Evolutionary conservation across 2,888 invertebrate genomes (phyloP), one percentile per base, ranked within the genome.

Genomic region (Smittia aterrima): DNA sequence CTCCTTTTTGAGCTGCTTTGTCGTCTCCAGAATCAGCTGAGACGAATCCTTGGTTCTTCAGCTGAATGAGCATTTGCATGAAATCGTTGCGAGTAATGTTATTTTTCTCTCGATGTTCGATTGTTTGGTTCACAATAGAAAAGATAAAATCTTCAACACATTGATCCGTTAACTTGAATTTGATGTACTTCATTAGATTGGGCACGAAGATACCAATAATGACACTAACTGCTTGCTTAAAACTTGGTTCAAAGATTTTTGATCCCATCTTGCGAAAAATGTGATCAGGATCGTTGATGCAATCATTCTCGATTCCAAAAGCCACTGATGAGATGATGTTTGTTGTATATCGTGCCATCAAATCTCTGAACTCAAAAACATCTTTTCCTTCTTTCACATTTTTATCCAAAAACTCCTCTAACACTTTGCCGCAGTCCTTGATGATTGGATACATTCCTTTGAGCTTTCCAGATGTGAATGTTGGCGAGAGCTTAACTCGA

Each of bases 401-500:
- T 16, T 79, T 77, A 18, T 83, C 81, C 1, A 84, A 80, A 67
- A 84, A 83, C 11, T 78, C 78, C 1, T 82, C 78, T 76, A 87
- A 84, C 75, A 85, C 82, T 24, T 83, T 79, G 0, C 86, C 85
- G 74, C 87, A 85, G 16, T 84, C 80, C 64, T 85, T 82, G 16
- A 88, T 84, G 1, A 86, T 83, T 0, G 84, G 83, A 77, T 86
- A 87, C 86, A 88, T 87, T 1, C 81, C 83, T 78, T 87, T 88
- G 68, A 89, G 79, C 79, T 88, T 88, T n/a, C 86, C 86, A 0
- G 87, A 83, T 0, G 88, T 86, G 78, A 88, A 89, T 0, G 86
- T 85, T 0, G 88, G 86, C 0, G 88, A 85, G 78, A 89, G 81
- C 77, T 87, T 87, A 0, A 84, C 77, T 11, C 89, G 83, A 16